These are phyloP conservation scores for Platysternon megacephalum DNA, from an alignment of 2,113 vertebrate species.

Conservation along the genomic window DNA sequence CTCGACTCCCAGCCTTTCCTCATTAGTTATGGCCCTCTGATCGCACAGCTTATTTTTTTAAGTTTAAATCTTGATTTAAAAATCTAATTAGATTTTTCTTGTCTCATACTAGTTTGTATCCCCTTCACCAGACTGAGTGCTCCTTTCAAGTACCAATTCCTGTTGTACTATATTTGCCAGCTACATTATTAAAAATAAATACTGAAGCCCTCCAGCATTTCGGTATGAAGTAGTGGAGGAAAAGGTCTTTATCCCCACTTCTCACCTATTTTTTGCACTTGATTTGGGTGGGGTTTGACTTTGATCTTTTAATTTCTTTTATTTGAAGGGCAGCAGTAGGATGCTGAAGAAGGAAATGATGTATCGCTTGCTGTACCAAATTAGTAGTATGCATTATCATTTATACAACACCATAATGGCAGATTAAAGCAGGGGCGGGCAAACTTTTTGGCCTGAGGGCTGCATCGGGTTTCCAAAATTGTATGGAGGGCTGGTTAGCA, in stretches of 20 bases:
- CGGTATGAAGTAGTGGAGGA: neutral
- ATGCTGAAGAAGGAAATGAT: neutral
- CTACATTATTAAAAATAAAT: conserved; percentile 13
- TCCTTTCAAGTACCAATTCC: conserved; percentile 27
- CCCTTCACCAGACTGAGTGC: neutral
- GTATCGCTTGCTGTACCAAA: neutral
- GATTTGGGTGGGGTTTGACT: neutral
- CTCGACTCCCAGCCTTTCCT: conserved; percentile 2
- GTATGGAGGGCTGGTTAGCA: too few species aligned
- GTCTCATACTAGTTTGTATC: neutral
- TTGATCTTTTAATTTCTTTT: neutral
- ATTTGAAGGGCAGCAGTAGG: neutral
- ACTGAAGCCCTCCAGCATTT: neutral
- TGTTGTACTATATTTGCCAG: neutral
- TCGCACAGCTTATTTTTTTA: conserved; percentile 34
- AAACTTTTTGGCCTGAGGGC: too few species aligned
- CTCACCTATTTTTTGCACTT: neutral
- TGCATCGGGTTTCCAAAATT: too few species aligned
- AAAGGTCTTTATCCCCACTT: neutral
- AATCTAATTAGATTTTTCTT: conserved; percentile 34
- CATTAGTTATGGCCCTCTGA: conserved; percentile 32
- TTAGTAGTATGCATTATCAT: neutral
- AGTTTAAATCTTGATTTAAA: conserved; percentile 61
- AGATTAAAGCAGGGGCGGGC: neutral
- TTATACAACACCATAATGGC: neutral